Evolutionary conservation across 2,797 vertebrate genomes (phyloP), one percentile per base, ranked within the genome.

Genomic region (Neostethus bicornis): DNA sequence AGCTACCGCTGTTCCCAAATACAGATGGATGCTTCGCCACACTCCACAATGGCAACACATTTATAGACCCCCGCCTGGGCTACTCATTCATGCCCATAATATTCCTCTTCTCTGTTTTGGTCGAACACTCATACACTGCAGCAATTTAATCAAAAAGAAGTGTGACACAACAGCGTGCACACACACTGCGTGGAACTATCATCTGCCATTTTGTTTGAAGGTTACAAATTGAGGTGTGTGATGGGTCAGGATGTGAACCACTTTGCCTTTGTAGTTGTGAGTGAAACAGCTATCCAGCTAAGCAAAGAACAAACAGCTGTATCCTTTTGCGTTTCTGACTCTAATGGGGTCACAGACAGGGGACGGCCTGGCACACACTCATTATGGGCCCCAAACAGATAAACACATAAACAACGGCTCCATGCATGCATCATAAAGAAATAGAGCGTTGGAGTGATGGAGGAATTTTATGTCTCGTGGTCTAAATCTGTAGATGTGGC

Each of bases 151-250:
- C 19, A 37, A 34, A 67, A 61, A 45, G 1, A 62, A 45, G 47
- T 43, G 41, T 28, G 51, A 73, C 48, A 67, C 48, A 58, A 24
- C 39, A 51, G 34, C 35, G n/a, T 29, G 25, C 28, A 47, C 9
- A 13, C 46, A 34, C 12, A 45, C 31, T n/a, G 48, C 42, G n/a
- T 34, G 17, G 9, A 14, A 53, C 70, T 69, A 69, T 49, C 81
- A 71, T 66, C 57, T 57, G 58, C 66, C 52, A 75, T 56, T 80
- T 81, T 70, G 64, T 48, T 53, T 66, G 54, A 60, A 50, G 53
- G 69, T 71, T 70, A 79, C 79, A 85, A 77, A 87, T 83, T 68
- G 83, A 75, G 70, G 71, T 78, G 59, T 61, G 55, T 54, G 51
- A 58, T 49, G 41, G 85, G 80, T 83, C 75, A 80, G 67, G 49